Base-by-base conservation (phyloP, 2,888 invertebrate species). In the Drosophila lacicola region DNA sequence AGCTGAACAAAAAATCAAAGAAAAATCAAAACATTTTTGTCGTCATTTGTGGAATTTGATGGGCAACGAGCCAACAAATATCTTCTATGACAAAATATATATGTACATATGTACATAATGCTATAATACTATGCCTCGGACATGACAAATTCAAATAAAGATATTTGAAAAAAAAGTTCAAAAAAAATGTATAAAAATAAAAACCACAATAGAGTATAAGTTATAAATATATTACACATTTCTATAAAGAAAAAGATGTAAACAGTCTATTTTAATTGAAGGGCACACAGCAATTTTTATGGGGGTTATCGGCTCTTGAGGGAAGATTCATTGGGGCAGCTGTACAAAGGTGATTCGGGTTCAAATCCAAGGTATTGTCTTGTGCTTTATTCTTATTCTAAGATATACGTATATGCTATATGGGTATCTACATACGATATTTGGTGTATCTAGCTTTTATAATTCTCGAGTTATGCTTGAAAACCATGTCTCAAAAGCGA, bases 41-140 rank as follows among this genome's bases (percentile, higher is more conserved):
- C 56, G 47, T 57, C 60, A 57, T 57, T 78, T 60, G 62, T 44
- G 53, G 58, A 73, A 73, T 73, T 73, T 44, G 36, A 45, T 67
- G 78, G 67, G 78, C 78, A 56, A 4, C 34, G 13, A 42, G 74
- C 68, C 78, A 78, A 63, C 39, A 60, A 73, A 75, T 63, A 42
- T 63, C 49, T 63, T 42, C 49, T 58, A 60, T 57, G 78, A 74
- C 69, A 46, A 58, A 33, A 29, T 47, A 49, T 17, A 39, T 33
- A 65, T 11, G 2, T 17, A 2, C 2, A 2, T 17, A 17, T 17
- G 19, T 46, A 36, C 4, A 57, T 17, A 36, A 9, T 14, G 19
- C 14, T 14, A 41, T n/a, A 33, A 5, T 6, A 17, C 17, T 1
- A 14, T 41, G 17, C 4, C 4, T 41, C 10, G 14, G 39, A 9